Conservation (phyloP, 1,140 invertebrate species). For the Xylocopa sonorina region DNA sequence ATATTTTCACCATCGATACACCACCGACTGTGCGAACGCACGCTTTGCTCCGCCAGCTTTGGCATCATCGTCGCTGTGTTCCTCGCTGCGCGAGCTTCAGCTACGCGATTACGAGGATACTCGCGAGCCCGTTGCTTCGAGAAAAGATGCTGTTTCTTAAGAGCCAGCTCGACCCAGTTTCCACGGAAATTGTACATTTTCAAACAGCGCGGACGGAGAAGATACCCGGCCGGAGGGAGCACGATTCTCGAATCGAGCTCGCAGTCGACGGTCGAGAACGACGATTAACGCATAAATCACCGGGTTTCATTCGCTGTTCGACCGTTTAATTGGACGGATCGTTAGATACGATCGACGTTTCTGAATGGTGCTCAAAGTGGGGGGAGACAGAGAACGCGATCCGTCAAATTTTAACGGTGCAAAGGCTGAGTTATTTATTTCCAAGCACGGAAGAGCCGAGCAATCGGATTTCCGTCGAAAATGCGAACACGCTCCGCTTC, state of each 20-base stretch:
- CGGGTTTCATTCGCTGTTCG: too few relatives aligned
- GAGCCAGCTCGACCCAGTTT: neutral
- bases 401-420: neutral
- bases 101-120: too few relatives aligned
- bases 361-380: too few relatives aligned
- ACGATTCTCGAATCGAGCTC: neutral
- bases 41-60: too few relatives aligned
- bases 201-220: neutral
- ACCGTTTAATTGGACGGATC: too few relatives aligned
- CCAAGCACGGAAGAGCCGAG: neutral
- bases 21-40: too few relatives aligned
- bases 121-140: neutral
- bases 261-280: too few relatives aligned
- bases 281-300: neutral
- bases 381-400: neutral
- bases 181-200: slow-evolving; percentile 20
- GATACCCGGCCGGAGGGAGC: neutral
- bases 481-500: neutral
- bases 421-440: neutral
- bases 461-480: slow-evolving; percentile 3
- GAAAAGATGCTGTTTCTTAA: neutral
- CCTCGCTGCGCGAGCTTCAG: too few relatives aligned
- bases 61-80: too few relatives aligned
- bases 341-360: neutral
- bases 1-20: neutral